Percentiles rank a stretch among this genome's conserved stretches.
Evolutionary conservation across 2,888 invertebrate genomes (phyloP).

Genomic region (Agrilus cyanescens): DNA sequence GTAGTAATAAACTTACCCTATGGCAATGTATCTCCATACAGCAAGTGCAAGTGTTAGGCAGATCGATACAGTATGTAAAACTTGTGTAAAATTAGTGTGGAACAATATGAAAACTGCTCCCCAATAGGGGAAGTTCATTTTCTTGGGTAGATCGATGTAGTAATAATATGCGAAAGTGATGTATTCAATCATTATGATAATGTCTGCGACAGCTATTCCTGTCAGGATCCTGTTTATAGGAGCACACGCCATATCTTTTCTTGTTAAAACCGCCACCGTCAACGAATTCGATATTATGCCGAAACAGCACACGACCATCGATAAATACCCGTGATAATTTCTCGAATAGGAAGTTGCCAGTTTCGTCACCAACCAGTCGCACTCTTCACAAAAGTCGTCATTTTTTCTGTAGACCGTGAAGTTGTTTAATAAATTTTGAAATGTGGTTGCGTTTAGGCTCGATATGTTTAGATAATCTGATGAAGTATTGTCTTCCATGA

Average conservation of each 20-base stretch:
- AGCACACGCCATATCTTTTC: slow-evolving; percentile 66
- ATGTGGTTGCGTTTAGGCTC: too few relatives aligned
- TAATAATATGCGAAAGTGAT: slow-evolving; percentile 62
- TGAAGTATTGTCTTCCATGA: too few relatives aligned
- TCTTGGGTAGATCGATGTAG: slow-evolving; percentile 50
- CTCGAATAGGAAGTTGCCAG: slow-evolving; percentile 50
- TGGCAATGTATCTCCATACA: slow-evolving; percentile 76
- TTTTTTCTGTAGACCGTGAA: too few relatives aligned
- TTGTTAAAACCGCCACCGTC: slow-evolving; percentile 76
- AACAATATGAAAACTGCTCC: slow-evolving; percentile 66
- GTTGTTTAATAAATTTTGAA: too few relatives aligned
- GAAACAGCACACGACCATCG: slow-evolving; percentile 72
- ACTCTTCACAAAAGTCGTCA: slow-evolving; percentile 7
- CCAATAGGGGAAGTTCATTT: slow-evolving; percentile 54
- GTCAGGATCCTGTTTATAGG: slow-evolving; percentile 82
- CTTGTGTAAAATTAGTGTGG: slow-evolving; percentile 70
- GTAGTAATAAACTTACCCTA: slow-evolving; percentile 50
- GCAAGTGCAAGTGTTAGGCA: slow-evolving; percentile 71
- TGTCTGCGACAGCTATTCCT: slow-evolving; percentile 76
- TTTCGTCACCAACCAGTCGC: slow-evolving; percentile 26
- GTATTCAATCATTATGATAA: slow-evolving; percentile 82
- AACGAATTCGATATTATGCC: slow-evolving; percentile 77
- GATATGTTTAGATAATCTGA: too few relatives aligned
- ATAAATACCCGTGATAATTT: slow-evolving; percentile 69
- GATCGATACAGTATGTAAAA: slow-evolving; percentile 73